Percentiles rank a stretch among this genome's conserved stretches.
phyloP scores from a whole-genome alignment of 1,140 invertebrate genomes.

The Tetramorium simillimum region DNA sequence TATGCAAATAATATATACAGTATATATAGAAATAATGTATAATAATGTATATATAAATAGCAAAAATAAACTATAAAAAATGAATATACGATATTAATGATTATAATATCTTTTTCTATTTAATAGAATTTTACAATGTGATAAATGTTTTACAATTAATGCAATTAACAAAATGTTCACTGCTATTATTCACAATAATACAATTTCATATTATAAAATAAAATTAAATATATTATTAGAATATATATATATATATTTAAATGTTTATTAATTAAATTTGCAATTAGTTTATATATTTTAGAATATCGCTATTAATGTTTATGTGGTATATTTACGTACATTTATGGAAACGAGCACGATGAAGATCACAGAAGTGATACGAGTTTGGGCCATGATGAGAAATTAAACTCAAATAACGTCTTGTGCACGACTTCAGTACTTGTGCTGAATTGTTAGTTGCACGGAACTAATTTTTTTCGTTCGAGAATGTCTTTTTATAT shows the following conservation, averaged over 20 bases:
- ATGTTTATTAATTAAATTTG: slow-evolving; percentile 11
- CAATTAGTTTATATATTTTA: neutral
- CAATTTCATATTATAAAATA: neutral
- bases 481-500: slow-evolving; percentile 30
- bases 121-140: neutral
- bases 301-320: neutral
- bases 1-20: neutral
- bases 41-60: neutral
- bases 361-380: neutral
- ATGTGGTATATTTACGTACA: neutral
- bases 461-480: slow-evolving; percentile 3
- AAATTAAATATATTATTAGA: neutral
- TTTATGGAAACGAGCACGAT: slow-evolving; percentile 19
- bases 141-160: neutral
- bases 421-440: neutral
- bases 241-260: neutral
- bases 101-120: neutral
- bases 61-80: neutral
- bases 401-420: neutral
- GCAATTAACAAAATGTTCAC: neutral
- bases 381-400: slow-evolving; percentile 17
- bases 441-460: slow-evolving; percentile 14
- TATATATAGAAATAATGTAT: neutral
- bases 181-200: neutral
- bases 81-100: neutral